Base-by-base conservation (phyloP, 2,797 vertebrate species). In the Silurus aristotelis region DNA sequence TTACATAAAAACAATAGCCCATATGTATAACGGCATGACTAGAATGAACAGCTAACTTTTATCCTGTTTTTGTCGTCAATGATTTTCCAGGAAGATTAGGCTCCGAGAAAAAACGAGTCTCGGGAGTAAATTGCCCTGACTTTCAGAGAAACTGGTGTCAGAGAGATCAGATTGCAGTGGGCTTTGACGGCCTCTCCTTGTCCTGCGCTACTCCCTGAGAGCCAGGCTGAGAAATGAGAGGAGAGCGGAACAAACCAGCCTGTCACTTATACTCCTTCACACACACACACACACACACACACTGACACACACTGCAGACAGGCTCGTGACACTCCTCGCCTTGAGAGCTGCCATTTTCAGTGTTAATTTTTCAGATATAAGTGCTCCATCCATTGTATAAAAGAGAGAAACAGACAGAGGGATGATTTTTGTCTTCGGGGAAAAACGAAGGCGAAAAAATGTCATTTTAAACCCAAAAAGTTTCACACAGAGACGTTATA, bases 321-420 rank as follows among this genome's bases (percentile, higher is more conserved):
- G 89, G 87, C 88, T 88, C 77, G 83, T 90, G 94, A 95, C 94
- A 93, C 94, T 90, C 90, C 90, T 79, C 87, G 87, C 89, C 90
- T 6, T 89, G 91, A 91, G 92, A 91, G 88, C 86, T 91, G 91
- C 90, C 90, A 91, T 89, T 92, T 93, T 91, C 88, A 92, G 91
- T 90, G 87, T 87, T 92, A 91, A 92, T 92, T 94, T 80, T 27
- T 95, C 94, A 95, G 91, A 92, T 90, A 90, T 89, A 87, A 92
- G 90, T 89, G 91, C 80, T 89, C 89, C 87, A 89, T 90, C 90
- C 89, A 68, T 85, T 83, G 71, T 80, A 83, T 56, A 31, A 79
- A 79, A 85, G 25, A n/a, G 89, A 72, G 67, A 63, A 90, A 86
- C 68, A 84, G 89, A 84, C 84, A 86, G 56, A 77, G 73, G 31